Percentiles rank a stretch among this genome's conserved stretches.
These are phyloP conservation scores for Gadus chalcogrammus DNA, from an alignment of 2,113 vertebrate species.

Conservation along the genomic window DNA sequence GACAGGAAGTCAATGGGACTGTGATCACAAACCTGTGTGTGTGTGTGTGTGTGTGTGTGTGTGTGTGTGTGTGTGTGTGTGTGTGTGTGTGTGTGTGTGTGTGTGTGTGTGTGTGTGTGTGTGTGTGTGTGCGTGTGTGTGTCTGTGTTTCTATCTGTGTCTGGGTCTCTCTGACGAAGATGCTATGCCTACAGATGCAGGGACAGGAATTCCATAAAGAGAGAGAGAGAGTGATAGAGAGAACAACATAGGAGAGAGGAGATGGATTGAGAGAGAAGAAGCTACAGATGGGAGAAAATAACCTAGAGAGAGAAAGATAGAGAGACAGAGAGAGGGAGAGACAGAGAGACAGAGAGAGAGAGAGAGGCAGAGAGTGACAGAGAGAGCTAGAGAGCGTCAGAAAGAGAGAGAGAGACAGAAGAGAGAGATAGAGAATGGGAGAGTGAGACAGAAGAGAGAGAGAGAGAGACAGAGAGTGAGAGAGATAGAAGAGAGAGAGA, in stretches of 20 bases:
- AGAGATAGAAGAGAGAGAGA: no score
- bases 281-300: no score
- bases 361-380: no score
- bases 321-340: background rate
- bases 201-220: background rate
- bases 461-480: no score
- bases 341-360: background rate
- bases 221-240: conserved; percentile 2
- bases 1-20: conserved; percentile 46
- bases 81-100: conserved; percentile 16
- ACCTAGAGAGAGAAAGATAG: background rate
- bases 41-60: conserved; percentile 19
- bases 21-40: conserved; percentile 12
- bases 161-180: conserved; percentile 4
- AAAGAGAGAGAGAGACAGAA: no score
- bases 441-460: no score
- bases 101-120: conserved; percentile 9
- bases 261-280: no score
- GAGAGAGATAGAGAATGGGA: no score
- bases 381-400: no score
- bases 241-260: background rate
- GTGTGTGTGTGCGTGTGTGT: conserved; percentile 12
- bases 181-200: background rate
- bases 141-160: background rate
- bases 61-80: background rate